Percentiles rank a stretch among this genome's conserved stretches.
These are phyloP conservation scores for Drosophila silvestris DNA, from an alignment of 2,888 invertebrate genomes.

Conservation along the genomic window DNA sequence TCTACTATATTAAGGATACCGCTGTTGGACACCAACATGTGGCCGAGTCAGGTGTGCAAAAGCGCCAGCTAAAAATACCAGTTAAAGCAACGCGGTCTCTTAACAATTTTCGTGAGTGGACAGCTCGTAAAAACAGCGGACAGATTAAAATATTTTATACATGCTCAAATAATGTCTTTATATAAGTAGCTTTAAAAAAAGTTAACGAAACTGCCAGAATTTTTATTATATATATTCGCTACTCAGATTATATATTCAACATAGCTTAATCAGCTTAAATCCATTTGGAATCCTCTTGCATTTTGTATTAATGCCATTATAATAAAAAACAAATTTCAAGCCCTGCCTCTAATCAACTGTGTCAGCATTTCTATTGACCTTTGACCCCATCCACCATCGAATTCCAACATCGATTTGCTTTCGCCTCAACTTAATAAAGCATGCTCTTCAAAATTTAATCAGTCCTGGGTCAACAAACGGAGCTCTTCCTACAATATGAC, in stretches of 20 bases:
- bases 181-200: neutral
- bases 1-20: slow-evolving; percentile 30
- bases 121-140: neutral
- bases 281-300: neutral
- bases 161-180: neutral
- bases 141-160: neutral
- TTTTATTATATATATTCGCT: too few species aligned
- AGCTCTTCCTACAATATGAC: slow-evolving; percentile 8
- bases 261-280: neutral
- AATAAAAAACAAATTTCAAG: neutral
- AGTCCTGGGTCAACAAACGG: slow-evolving; percentile 58
- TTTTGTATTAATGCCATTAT: neutral
- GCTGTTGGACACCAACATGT: neutral
- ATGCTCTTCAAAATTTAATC: slow-evolving; percentile 61
- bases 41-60: slow-evolving; percentile 25
- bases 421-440: slow-evolving; percentile 19
- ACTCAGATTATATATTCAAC: slow-evolving; percentile 6
- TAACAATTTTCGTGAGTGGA: neutral
- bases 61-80: slow-evolving; percentile 1
- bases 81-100: neutral
- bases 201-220: neutral
- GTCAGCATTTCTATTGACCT: slow-evolving; percentile 52
- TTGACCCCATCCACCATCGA: slow-evolving; percentile 12
- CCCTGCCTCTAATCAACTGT: slow-evolving; percentile 37
- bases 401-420: slow-evolving; percentile 38